Evolutionary conservation across 2,888 invertebrate genomes (phyloP), one percentile per base, ranked within the genome.

Genomic region (Cryptophagus acutangulus): DNA sequence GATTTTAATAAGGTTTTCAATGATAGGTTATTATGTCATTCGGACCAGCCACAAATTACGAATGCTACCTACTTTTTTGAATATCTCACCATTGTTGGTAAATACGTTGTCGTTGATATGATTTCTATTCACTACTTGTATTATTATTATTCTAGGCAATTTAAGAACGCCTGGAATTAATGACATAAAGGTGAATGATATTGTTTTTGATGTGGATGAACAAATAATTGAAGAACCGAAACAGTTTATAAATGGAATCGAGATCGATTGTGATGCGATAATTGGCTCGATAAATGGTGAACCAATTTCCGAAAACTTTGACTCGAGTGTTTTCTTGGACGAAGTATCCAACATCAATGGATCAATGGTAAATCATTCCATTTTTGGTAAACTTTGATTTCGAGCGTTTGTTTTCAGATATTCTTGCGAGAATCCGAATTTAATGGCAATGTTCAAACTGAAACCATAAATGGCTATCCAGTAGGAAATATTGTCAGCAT

Each of bases 401-500:
- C 33, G 16, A 24, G 24, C 14, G 16, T 29, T 15, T 38, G 38
- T 38, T 54, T 60, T 39, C 49, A 66, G 67, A 54, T 44, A 42
- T 29, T 59, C 17, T 17, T 48, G 17, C 44, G 49, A 41, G 52
- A 59, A 15, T 46, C 52, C 10, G 30, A 38, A 30, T 36, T 56
- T 6, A 36, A 50, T 18, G 59, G 59, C 25, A 56, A 56, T 33
- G 58, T 67, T 14, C 41, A 43, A 18, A 51, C 64, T 2, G 45
- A 61, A 31, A 55, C 42, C 30, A 61, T 69, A 41, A 67, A 67
- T 46, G 61, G 61, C 14, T 47, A 59, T 38, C 50, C 61, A 8
- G 36, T 64, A 10, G 44, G 55, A 26, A 31, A 49, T 28, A 51
- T 66, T 25, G 49, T 57, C 33, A 49, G 58, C 34, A 52, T 59